Evolutionary conservation across 2,888 invertebrate species (phyloP).

Genomic region (Synergus itoensis): DNA sequence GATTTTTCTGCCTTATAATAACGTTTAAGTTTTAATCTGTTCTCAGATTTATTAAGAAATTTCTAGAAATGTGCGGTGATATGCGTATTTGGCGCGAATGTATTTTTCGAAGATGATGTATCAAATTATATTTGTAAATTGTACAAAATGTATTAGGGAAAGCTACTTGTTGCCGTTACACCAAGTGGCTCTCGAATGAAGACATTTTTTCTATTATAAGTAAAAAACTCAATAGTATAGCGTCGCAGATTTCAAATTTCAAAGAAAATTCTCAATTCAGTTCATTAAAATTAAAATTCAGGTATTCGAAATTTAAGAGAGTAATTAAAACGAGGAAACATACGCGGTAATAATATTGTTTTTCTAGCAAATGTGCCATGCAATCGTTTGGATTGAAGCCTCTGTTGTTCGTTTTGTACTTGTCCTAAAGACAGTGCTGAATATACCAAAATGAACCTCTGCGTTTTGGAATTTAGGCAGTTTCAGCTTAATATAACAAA

Average conservation of each 20-base stretch:
- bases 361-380: constrained; percentile 24
- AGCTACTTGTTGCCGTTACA: neutral
- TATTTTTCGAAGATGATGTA: constrained; percentile 73
- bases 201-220: constrained; percentile 2
- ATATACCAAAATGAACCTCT: constrained; percentile 16
- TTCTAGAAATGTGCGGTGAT: constrained; percentile 61
- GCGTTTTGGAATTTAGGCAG: neutral
- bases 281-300: neutral
- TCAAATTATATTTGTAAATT: constrained; percentile 77
- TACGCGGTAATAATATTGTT: neutral
- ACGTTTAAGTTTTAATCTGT: constrained; percentile 70
- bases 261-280: neutral
- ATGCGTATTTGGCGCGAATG: constrained; percentile 66
- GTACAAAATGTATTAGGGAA: constrained; percentile 67
- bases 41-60: constrained; percentile 68
- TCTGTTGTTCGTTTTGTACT: constrained; percentile 21
- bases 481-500: neutral
- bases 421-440: constrained; percentile 2
- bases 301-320: constrained; percentile 2
- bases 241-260: neutral
- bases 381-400: neutral
- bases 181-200: neutral
- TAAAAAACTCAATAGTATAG: constrained; percentile 6
- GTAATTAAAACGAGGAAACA: constrained; percentile 4
- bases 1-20: constrained; percentile 57